Evolutionary conservation across 2,888 invertebrate genomes (phyloP).

Genomic region (Plagodis pulveraria): DNA sequence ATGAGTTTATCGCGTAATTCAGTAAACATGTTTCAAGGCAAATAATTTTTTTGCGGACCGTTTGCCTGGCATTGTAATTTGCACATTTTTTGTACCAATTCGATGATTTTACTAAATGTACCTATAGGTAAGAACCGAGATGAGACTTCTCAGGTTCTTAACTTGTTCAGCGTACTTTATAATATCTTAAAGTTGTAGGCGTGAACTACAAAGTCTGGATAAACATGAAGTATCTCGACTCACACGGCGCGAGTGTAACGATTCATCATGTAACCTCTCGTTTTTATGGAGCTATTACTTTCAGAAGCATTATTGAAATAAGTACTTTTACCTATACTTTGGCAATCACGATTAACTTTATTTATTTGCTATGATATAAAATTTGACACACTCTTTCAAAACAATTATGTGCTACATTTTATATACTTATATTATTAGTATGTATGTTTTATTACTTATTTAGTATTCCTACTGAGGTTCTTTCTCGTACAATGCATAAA

Average conservation of each 20-base stretch:
- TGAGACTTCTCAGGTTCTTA: slow-evolving; percentile 10
- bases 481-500: no score
- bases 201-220: slow-evolving; percentile 4
- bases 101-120: slow-evolving; percentile 25
- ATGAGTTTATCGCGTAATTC: slow-evolving; percentile 35
- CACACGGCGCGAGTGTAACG: slow-evolving; percentile 8
- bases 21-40: slow-evolving; percentile 26
- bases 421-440: no score
- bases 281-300: slow-evolving; percentile 23
- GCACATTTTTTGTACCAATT: slow-evolving; percentile 31
- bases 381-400: neutral
- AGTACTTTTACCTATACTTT: slow-evolving; percentile 13
- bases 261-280: slow-evolving; percentile 18
- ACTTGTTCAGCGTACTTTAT: slow-evolving; percentile 21
- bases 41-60: slow-evolving; percentile 32
- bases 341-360: slow-evolving; percentile 12
- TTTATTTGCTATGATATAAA: slow-evolving; percentile 10
- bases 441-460: no score
- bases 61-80: slow-evolving; percentile 34
- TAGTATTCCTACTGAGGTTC: no score
- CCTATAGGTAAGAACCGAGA: slow-evolving; percentile 17
- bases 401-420: slow-evolving; percentile 1
- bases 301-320: slow-evolving; percentile 18
- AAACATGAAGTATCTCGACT: slow-evolving; percentile 9
- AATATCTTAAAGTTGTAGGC: slow-evolving; percentile 18